These are phyloP conservation scores for Gymnothorax reevesii DNA, from an alignment of 2,797 vertebrate species.

Conservation along the genomic window DNA sequence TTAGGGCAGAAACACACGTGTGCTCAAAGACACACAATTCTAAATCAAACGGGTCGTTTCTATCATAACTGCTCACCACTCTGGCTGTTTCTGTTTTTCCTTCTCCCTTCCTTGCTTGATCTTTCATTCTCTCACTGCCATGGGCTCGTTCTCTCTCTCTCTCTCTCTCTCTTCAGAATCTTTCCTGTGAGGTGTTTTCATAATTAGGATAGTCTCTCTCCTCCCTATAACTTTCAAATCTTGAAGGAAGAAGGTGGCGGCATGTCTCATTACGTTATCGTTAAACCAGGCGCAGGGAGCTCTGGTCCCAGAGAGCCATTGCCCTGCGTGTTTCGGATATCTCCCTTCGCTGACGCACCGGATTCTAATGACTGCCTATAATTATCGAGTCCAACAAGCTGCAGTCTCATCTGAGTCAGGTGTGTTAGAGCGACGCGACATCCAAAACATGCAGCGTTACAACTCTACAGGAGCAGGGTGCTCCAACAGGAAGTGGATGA, in stretches of 20 bases:
- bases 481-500: too few species aligned
- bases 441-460: too few species aligned
- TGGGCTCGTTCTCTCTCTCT: neutral
- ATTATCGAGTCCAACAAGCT: too few species aligned
- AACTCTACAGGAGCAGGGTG: too few species aligned
- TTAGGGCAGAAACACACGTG: neutral
- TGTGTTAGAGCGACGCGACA: too few species aligned
- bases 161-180: neutral
- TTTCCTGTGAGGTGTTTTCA: slow-evolving; percentile 17
- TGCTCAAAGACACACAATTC: neutral
- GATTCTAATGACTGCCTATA: too few species aligned
- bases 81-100: neutral
- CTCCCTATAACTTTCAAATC: slow-evolving; percentile 11
- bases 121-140: too few species aligned
- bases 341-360: neutral
- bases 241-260: slow-evolving; percentile 20
- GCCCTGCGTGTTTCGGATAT: neutral
- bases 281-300: neutral
- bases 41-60: neutral
- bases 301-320: too few species aligned
- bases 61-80: neutral
- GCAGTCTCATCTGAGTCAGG: too few species aligned
- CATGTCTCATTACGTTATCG: slow-evolving; percentile 24
- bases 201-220: slow-evolving; percentile 34
- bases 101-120: neutral